Conservation (phyloP, 1,140 invertebrate species). For the Diabrotica virgifera region DNA sequence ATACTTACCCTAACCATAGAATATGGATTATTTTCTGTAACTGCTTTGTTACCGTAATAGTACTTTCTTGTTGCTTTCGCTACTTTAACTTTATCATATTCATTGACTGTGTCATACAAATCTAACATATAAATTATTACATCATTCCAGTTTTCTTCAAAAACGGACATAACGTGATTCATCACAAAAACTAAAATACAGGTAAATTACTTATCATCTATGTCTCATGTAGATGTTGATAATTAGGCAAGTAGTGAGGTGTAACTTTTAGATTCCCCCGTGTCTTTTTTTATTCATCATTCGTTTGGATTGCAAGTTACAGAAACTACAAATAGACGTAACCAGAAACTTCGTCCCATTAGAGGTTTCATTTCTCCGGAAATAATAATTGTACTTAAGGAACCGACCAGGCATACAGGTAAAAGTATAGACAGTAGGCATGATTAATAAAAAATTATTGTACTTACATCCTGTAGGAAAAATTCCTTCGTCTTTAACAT, state of each 20-base stretch:
- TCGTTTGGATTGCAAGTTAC: no score
- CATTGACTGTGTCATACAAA: constrained; percentile 59
- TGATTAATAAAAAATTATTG: not conserved
- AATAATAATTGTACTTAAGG: no score
- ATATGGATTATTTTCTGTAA: constrained; percentile 49
- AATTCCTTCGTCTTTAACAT: constrained; percentile 44
- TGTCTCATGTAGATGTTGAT: no score
- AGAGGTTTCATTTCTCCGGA: no score
- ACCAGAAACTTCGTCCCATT: no score
- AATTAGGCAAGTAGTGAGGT: no score
- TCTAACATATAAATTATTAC: constrained; percentile 59
- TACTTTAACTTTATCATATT: constrained; percentile 46
- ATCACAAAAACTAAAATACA: constrained; percentile 21
- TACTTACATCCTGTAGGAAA: constrained; percentile 35
- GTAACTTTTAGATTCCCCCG: no score
- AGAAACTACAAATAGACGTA: no score
- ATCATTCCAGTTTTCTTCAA: constrained; percentile 57
- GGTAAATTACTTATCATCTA: no score
- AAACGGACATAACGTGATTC: constrained; percentile 43
- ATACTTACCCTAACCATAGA: constrained; percentile 46
- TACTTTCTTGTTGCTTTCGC: constrained; percentile 55
- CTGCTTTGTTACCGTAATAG: constrained; percentile 54
- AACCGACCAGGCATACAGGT: no score
- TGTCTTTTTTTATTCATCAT: no score
- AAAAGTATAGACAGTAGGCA: not conserved